Percentiles rank a stretch among this genome's conserved stretches.
These are phyloP conservation scores for Drosophila kohkoa DNA, from an alignment of 1,140 invertebrate species.

Conservation along the genomic window DNA sequence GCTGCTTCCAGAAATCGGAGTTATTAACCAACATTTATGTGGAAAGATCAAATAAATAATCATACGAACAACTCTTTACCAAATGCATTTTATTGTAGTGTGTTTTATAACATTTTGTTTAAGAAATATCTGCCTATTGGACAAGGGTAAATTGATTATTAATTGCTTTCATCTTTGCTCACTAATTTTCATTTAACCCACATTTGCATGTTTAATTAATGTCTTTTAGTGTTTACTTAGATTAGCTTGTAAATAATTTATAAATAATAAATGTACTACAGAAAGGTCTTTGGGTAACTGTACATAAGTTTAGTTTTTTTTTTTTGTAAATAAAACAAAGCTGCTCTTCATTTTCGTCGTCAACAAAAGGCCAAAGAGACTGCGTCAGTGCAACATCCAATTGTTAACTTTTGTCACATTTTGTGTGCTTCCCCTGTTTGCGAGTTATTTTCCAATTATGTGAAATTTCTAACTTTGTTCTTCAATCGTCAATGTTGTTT, in stretches of 20 bases:
- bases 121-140: conserved; percentile 18
- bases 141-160: conserved; percentile 25
- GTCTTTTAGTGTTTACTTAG: conserved; percentile 14
- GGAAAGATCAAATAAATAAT: conserved; percentile 46
- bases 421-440: conserved; percentile 12
- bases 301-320: conserved; percentile 14
- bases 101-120: conserved; percentile 19
- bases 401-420: conserved; percentile 18
- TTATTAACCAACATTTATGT: conserved; percentile 25
- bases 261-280: conserved; percentile 16
- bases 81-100: conserved; percentile 53
- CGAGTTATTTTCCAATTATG: neutral
- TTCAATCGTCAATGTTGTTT: conserved; percentile 18
- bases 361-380: neutral
- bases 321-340: conserved; percentile 12
- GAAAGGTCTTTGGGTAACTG: conserved; percentile 22
- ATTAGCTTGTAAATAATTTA: conserved; percentile 42
- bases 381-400: neutral
- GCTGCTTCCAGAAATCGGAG: conserved; percentile 33
- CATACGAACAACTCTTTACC: conserved; percentile 40
- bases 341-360: conserved; percentile 6
- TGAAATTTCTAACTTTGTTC: conserved; percentile 22
- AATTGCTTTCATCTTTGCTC: conserved; percentile 13
- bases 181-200: conserved; percentile 4
- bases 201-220: conserved; percentile 31